Evolutionary conservation across 2,888 invertebrate genomes (phyloP), one percentile per base, ranked within the genome.

Genomic region (Chrysolina oricalcia): DNA sequence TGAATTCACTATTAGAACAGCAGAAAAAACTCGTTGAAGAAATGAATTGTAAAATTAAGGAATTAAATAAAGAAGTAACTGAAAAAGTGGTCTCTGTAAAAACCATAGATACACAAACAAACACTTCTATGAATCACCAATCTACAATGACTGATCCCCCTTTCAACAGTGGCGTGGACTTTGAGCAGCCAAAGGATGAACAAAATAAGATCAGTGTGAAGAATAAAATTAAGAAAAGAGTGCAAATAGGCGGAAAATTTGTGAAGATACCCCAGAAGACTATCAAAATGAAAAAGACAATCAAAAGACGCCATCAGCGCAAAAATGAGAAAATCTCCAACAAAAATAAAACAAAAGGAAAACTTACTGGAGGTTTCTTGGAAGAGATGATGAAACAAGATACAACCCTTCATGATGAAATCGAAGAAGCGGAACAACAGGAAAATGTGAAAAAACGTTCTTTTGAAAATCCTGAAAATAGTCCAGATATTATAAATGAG

Each of bases 1-100:
- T 56, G 13, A 56, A 56, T 17, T n/a, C 56, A 13, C 56, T 56
- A 4, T 56, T 56, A 56, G 4, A 13, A 56, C 1, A 13, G 13
- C 56, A 56, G 56, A 56, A 56, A 56, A 56, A 56, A 56, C 56
- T 56, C 8, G n/a, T 43, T 43, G 15, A 43, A 43, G 10, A 43
- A 43, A 43, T 43, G 43, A 8, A 43, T 10, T 10, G 43, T 15
- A 15, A 43, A 43, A 43, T 43, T 4, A 43, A 43, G 10, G 43
- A 43, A 15, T 43, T 43, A 43, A 43, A 43, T 2, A 8, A 43
- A 43, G 43, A 43, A 43, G 13, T 43, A 43, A 8, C 21, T 56
- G 13, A 56, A 56, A 8, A 56, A 56, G 21, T 56, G 17, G 8
- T 19, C 1, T 56, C 56, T 10, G 5, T 56, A 56, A 56, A 4